Evolutionary conservation across 2,113 vertebrate species (phyloP).

Genomic region (Tor tambroides): DNA sequence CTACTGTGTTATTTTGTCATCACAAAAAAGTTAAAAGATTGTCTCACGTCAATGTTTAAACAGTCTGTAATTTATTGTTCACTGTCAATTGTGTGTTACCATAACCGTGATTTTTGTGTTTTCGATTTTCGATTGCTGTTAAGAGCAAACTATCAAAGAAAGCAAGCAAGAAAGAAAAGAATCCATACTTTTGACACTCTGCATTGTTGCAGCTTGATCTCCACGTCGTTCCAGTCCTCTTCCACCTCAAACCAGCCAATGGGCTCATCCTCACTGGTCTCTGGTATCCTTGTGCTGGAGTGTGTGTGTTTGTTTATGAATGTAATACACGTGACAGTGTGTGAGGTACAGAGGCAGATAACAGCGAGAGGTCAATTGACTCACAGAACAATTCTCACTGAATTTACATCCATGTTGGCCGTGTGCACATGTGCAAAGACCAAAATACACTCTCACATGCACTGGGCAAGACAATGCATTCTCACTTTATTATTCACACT

Average conservation of each 20-base stretch:
- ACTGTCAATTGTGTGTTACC: background rate
- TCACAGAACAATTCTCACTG: background rate
- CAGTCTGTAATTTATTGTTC: background rate
- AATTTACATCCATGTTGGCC: background rate
- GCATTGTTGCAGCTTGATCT: slow-evolving; percentile 91
- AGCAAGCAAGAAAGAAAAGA: background rate
- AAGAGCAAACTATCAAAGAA: too few species aligned
- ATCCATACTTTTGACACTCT: slow-evolving; percentile 84
- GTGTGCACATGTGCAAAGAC: background rate
- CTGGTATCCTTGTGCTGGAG: slow-evolving; percentile 63
- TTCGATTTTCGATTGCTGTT: too few species aligned
- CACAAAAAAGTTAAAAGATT: background rate
- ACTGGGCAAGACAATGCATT: background rate
- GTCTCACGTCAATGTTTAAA: background rate
- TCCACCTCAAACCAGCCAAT: slow-evolving; percentile 97
- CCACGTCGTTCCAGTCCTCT: slow-evolving; percentile 95
- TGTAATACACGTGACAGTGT: background rate
- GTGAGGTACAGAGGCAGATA: slow-evolving; percentile 34
- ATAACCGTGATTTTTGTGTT: background rate
- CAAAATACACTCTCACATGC: slow-evolving; percentile 4
- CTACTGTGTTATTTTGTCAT: background rate
- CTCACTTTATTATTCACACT: background rate
- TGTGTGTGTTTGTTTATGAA: background rate
- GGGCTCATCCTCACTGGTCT: slow-evolving; percentile 85
- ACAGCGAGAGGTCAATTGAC: slow-evolving; percentile 37